Conservation (phyloP, 2,113 vertebrate genomes). For the Scalopus aquaticus region DNA sequence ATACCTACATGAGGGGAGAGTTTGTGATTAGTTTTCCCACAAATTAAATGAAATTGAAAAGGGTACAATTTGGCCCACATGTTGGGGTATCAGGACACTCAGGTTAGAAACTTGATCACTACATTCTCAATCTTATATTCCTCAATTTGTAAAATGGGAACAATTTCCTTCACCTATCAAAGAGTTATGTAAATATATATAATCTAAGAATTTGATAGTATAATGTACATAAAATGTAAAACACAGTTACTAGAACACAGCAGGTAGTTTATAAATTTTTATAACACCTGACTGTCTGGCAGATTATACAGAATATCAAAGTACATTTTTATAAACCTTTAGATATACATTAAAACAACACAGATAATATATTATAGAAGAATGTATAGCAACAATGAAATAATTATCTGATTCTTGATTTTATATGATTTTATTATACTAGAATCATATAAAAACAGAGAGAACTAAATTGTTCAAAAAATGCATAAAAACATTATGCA, state of each 20-base stretch:
- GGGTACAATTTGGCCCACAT: background rate
- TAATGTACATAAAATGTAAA: background rate
- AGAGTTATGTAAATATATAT: background rate
- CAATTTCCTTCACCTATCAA: background rate
- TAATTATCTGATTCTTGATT: background rate
- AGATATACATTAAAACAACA: background rate
- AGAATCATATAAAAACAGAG: background rate
- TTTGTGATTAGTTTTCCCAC: background rate
- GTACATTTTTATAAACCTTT: background rate
- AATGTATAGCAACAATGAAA: background rate
- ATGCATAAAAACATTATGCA: background rate
- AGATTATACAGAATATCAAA: background rate
- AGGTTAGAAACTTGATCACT: background rate
- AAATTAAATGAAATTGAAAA: background rate
- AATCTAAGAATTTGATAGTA: background rate
- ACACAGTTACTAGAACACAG: background rate
- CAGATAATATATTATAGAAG: background rate
- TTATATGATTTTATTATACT: background rate
- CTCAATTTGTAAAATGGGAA: background rate
- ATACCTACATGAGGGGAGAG: background rate
- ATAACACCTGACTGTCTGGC: background rate
- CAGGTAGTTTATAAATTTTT: background rate
- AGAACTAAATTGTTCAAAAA: background rate
- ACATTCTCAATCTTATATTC: background rate
- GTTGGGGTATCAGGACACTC: background rate